phyloP scores from a whole-genome alignment of 1,140 invertebrate genomes.

The Atopsyche davidsoni region DNA sequence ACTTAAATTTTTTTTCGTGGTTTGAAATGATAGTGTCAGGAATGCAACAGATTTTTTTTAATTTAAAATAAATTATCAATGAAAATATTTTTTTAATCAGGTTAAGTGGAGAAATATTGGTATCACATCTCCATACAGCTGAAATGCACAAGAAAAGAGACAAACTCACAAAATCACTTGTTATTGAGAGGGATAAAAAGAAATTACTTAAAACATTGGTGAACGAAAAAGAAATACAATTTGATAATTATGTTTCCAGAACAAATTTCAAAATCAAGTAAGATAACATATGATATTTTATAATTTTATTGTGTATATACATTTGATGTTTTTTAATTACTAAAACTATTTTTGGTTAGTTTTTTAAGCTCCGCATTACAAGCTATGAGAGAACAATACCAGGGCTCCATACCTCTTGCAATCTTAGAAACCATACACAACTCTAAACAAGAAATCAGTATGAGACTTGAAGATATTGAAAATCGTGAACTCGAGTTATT shows the following conservation, averaged over 20 bases:
- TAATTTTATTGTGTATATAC: background rate
- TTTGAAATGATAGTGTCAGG: too few relatives aligned
- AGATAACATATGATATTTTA: background rate
- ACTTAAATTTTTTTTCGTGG: too few relatives aligned
- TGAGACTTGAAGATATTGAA: slow-evolving; percentile 34
- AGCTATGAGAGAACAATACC: slow-evolving; percentile 41
- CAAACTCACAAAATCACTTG: slow-evolving; percentile 34
- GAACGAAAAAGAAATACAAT: slow-evolving; percentile 36
- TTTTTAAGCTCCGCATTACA: slow-evolving; percentile 39
- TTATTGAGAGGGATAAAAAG: slow-evolving; percentile 39
- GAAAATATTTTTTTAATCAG: slow-evolving; percentile 32
- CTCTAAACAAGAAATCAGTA: slow-evolving; percentile 34
- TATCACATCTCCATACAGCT: slow-evolving; percentile 39
- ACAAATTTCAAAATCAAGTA: slow-evolving; percentile 43
- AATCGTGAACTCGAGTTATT: too few relatives aligned
- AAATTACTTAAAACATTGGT: slow-evolving; percentile 39
- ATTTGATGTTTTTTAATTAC: background rate
- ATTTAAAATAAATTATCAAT: background rate
- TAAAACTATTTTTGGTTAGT: slow-evolving; percentile 31
- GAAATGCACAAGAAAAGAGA: slow-evolving; percentile 40
- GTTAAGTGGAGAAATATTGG: slow-evolving; percentile 41
- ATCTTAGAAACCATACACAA: slow-evolving; percentile 40
- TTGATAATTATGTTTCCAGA: slow-evolving; percentile 37
- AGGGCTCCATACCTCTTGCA: slow-evolving; percentile 37
- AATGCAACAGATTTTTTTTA: slow-evolving; percentile 9